Evolutionary conservation across 2,113 vertebrate genomes (phyloP), one percentile per base, ranked within the genome.

Genomic region (Benitochromis conjunctus): DNA sequence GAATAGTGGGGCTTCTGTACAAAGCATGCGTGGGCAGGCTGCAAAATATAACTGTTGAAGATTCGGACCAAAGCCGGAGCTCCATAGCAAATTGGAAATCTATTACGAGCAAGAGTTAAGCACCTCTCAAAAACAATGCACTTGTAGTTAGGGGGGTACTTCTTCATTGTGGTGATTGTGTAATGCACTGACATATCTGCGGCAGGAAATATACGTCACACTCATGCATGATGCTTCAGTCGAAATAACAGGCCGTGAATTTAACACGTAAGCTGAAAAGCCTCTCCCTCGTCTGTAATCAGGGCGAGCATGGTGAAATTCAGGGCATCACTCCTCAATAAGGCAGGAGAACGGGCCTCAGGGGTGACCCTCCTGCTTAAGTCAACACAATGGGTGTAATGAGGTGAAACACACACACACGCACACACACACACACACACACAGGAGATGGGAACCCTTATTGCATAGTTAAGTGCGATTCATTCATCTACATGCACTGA

Each of bases 311-410:
- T 66, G 81, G 64, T 92, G 84, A 86, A 88, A 92, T 88, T 92
- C 86, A 80, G 91, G 89, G 87, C 89, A 90, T 91, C 88, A 81
- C 90, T 92, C 83, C 85, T 85, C 91, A 92, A 90, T 92, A 80
- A 90, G 71, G 83, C 85, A 82, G 81, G 81, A 87, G 82, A 87
- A 90, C 46, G 41, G 81, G 82, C 90, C 90, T 90, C 92, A 85
- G 86, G 87, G 92, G 90, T 88, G 88, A 91, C 88, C 87, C 89
- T 93, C 81, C 91, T 92, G 90, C 90, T 92, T 92, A 92, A 92
- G 93, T 95, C 92, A 93, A 93, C 93, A 95, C 92, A 93, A 93
- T 87, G 91, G 86, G 81, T 91, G 91, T 91, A 94, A 95, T 92
- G 89, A 95, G 92, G 89, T 92, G 92, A 93, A 92, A 82, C 85